phyloP scores from a whole-genome alignment of 2,888 invertebrate species.

The Ferdinandea cuprea region DNA sequence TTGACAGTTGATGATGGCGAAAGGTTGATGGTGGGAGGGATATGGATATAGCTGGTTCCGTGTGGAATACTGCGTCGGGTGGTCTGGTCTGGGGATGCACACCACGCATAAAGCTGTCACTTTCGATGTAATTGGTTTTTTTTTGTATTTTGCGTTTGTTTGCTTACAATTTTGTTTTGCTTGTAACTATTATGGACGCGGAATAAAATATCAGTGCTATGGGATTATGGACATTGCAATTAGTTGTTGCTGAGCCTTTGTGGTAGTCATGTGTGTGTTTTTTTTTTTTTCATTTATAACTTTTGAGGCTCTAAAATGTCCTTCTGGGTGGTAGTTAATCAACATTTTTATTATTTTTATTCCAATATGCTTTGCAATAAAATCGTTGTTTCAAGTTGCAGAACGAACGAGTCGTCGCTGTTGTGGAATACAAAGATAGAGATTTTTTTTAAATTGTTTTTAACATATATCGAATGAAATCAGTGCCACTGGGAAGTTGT shows the following conservation, averaged over 20 bases:
- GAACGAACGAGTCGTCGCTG: not conserved
- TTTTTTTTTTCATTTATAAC: not conserved
- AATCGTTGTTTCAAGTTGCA: too few relatives aligned
- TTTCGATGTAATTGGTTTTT: slow-evolving; percentile 67
- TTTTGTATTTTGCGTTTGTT: slow-evolving; percentile 32
- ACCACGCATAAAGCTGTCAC: slow-evolving; percentile 70
- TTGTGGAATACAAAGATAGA: not conserved
- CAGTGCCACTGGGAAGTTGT: too few relatives aligned
- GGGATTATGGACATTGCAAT: not conserved
- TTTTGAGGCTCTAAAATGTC: not conserved
- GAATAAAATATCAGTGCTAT: slow-evolving; percentile 48
- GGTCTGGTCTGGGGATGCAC: slow-evolving; percentile 59
- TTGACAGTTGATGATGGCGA: slow-evolving; percentile 72
- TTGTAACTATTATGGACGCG: slow-evolving; percentile 26
- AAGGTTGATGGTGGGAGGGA: slow-evolving; percentile 61
- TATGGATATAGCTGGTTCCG: not conserved
- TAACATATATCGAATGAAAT: too few relatives aligned
- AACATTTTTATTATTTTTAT: too few relatives aligned
- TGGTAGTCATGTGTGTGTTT: not conserved
- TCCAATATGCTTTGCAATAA: too few relatives aligned
- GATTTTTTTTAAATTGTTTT: too few relatives aligned
- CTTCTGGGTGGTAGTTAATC: too few relatives aligned
- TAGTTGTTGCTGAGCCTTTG: not conserved
- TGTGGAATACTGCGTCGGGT: slow-evolving; percentile 53
- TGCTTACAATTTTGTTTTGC: slow-evolving; percentile 16